Evolutionary conservation across 2,797 vertebrate genomes (phyloP).

Genomic region (Podarcis lilfordi): DNA sequence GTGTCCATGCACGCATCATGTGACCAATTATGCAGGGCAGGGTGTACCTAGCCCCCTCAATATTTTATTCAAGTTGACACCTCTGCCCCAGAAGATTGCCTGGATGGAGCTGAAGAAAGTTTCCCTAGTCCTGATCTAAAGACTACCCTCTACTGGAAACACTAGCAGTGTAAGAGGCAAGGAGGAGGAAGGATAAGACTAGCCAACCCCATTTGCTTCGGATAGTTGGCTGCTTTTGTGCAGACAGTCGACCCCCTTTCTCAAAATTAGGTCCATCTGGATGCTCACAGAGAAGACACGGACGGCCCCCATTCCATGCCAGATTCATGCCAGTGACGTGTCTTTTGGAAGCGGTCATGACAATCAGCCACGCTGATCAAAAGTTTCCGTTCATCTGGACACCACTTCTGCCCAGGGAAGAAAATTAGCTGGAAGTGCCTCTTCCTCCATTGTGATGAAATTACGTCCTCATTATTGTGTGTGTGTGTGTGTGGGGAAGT

Average conservation of each 20-base stretch:
- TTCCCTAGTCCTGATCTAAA: too few species aligned
- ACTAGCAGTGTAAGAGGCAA: too few species aligned
- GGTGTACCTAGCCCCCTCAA: too few species aligned
- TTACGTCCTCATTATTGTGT: slow-evolving; percentile 76
- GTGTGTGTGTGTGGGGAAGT: slow-evolving; percentile 28
- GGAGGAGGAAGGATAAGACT: background rate
- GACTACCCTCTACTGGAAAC: too few species aligned
- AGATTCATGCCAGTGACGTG: background rate
- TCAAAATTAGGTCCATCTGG: slow-evolving; percentile 21
- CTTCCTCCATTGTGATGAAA: slow-evolving; percentile 72
- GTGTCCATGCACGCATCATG: too few species aligned
- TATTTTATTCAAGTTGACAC: too few species aligned
- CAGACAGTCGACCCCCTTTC: background rate
- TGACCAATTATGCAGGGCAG: too few species aligned
- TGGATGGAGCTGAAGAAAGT: too few species aligned
- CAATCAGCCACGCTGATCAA: slow-evolving; percentile 6
- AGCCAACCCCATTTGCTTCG: background rate
- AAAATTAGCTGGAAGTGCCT: slow-evolving; percentile 73
- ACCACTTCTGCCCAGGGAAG: slow-evolving; percentile 69
- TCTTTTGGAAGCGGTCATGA: background rate
- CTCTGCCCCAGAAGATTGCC: too few species aligned
- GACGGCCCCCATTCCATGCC: background rate
- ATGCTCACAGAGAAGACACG: background rate
- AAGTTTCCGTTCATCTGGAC: background rate
- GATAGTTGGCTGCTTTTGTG: background rate